phyloP scores from a whole-genome alignment of 2,113 vertebrate species.

The Damaliscus lunatus region DNA sequence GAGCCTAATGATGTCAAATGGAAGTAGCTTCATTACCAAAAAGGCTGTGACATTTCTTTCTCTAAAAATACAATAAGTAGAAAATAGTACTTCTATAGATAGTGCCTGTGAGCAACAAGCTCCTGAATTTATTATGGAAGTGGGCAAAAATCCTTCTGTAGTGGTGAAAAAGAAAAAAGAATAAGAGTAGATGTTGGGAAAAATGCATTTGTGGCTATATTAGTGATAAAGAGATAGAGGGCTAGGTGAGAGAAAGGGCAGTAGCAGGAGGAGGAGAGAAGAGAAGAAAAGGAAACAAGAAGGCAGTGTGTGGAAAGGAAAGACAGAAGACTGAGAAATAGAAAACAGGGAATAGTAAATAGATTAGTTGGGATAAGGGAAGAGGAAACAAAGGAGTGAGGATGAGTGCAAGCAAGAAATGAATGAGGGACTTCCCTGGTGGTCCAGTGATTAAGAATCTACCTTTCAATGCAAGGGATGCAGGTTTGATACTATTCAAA shows the following conservation, averaged over 20 bases:
- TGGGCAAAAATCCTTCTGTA: background rate
- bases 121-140: background rate
- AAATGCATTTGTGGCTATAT: background rate
- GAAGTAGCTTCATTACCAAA: conserved; percentile 21
- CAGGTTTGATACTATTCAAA: background rate
- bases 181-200: background rate
- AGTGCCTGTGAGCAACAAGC: background rate
- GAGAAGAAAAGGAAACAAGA: background rate
- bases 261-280: background rate
- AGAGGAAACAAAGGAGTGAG: background rate
- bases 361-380: background rate
- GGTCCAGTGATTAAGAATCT: background rate
- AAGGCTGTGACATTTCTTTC: conserved; percentile 25
- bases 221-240: background rate
- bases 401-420: background rate
- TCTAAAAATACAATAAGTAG: background rate
- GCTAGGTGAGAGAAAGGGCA: background rate
- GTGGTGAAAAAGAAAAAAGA: background rate
- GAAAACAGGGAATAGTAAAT: background rate
- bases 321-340: background rate
- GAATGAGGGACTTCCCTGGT: background rate
- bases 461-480: background rate
- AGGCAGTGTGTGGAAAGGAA: background rate
- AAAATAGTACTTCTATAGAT: background rate
- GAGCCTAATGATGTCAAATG: background rate